Evolutionary conservation across 2,113 vertebrate genomes (phyloP), one percentile per base, ranked within the genome.

Genomic region (Ceuthmochares aereus): DNA sequence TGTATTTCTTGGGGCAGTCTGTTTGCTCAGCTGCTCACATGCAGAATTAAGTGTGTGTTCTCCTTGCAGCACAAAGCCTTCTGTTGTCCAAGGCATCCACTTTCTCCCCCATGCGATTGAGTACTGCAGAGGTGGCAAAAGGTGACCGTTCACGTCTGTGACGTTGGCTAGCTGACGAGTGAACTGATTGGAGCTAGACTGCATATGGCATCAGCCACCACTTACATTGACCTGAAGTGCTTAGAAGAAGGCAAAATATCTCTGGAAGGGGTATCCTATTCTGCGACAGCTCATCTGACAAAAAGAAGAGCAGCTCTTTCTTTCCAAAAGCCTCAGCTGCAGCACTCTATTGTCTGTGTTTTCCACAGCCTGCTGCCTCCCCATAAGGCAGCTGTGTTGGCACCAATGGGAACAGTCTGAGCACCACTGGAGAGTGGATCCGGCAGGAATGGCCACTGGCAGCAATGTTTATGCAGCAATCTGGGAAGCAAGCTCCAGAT

Each of bases 11-110:
- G 68, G 64, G 69, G 60, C 80, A 75, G 29, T 37, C 7, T 43
- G 47, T 88, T 93, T 84, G 90, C 80, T 60, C 83, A 90, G 92
- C 76, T 90, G 78, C 42, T 19, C 74, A 42, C 89, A 43, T 22
- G 54, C 84, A 87, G 81, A 89, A 78, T 68, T 45, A 80, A 52
- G 60, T 3, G 14, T 4, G 13, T 52, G 34, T 36, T 64, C 26
- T 82, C 69, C 45, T 69, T 55, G 14, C 1, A 42, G 69, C 62
- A 89, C 72, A 93, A 84, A 93, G 70, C 27, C 56, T 74, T 54
- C 36, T 85, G 54, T 22, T 72, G 40, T 74, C 75, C 42, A 42
- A 93, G 77, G 70, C 64, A 78, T 67, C 45, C 15, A 26, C 62
- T 76, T 77, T 42, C 69, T 63, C 54, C 21, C 23, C 37, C 20